Conservation (phyloP, 1,140 invertebrate genomes). For the Brachionus plicatilis region DNA sequence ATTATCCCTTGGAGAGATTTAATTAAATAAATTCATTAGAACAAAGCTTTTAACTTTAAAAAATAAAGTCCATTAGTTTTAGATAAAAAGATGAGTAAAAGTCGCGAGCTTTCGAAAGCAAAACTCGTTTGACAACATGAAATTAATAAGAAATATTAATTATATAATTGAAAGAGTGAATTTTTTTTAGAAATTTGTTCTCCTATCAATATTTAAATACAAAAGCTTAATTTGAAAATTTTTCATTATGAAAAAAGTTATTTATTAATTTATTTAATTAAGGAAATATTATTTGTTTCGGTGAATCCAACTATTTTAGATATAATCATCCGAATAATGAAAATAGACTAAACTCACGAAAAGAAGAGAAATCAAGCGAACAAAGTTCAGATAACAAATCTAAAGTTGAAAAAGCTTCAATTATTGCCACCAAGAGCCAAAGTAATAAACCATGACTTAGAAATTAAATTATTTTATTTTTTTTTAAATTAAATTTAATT, state of each 20-base stretch:
- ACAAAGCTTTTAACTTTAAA: not conserved
- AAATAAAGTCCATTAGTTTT: not conserved
- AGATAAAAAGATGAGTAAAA: not conserved
- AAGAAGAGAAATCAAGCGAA: not conserved
- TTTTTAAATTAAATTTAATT: not conserved
- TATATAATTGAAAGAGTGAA: not conserved
- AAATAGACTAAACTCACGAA: not conserved
- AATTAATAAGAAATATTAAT: not conserved
- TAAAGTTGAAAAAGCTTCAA: not conserved
- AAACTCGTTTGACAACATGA: not conserved
- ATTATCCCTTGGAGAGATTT: not conserved
- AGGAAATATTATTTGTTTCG: slow-evolving; percentile 34
- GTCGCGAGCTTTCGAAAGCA: not conserved
- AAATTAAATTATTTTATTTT: not conserved
- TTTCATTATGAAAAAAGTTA: not conserved
- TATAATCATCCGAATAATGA: slow-evolving; percentile 25
- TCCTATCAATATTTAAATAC: not conserved
- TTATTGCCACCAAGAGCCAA: not conserved
- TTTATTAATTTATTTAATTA: not conserved
- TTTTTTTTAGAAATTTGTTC: not conserved
- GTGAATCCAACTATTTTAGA: slow-evolving; percentile 27
- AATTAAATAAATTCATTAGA: not conserved
- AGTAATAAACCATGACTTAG: not conserved
- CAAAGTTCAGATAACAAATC: not conserved
- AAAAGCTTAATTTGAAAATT: not conserved